These are phyloP conservation scores for Rhizoglyphus robini DNA, from an alignment of 1,140 invertebrate genomes.

Conservation along the genomic window DNA sequence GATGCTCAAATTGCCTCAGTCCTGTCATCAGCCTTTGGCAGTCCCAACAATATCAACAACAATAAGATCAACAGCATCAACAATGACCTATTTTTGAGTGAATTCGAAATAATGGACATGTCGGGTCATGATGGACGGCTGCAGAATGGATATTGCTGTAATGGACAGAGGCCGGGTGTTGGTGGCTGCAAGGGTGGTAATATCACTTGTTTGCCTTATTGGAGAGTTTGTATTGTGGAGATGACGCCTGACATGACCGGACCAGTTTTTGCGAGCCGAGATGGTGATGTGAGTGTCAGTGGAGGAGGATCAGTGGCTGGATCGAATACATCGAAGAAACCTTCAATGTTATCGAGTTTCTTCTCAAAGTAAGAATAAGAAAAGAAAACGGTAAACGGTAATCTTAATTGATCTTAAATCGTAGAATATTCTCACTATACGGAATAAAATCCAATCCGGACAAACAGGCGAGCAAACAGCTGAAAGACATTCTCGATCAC, in stretches of 20 bases:
- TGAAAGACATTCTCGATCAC: not conserved
- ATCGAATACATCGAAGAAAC: not conserved
- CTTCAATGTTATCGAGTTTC: not conserved
- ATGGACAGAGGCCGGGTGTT: slow-evolving; percentile 11
- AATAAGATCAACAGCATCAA: no score
- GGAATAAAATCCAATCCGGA: no score
- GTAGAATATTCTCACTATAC: no score
- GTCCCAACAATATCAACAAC: no score
- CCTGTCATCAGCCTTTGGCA: no score
- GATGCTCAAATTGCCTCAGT: no score
- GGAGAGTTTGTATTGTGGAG: slow-evolving; percentile 18
- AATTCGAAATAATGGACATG: slow-evolving; percentile 22
- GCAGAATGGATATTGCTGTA: slow-evolving; percentile 19
- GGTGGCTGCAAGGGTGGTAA: slow-evolving; percentile 20
- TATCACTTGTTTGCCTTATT: slow-evolving; percentile 21
- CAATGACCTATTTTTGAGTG: no score
- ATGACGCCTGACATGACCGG: not conserved
- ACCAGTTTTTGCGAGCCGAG: not conserved
- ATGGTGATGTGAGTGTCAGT: not conserved
- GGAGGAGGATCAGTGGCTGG: not conserved
- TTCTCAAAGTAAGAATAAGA: not conserved
- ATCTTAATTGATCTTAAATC: no score
- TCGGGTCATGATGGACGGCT: slow-evolving; percentile 17
- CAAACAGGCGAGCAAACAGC: no score
- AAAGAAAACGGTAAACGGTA: no score